Evolutionary conservation across 2,888 invertebrate species (phyloP).

Genomic region (Erebia epiphron): DNA sequence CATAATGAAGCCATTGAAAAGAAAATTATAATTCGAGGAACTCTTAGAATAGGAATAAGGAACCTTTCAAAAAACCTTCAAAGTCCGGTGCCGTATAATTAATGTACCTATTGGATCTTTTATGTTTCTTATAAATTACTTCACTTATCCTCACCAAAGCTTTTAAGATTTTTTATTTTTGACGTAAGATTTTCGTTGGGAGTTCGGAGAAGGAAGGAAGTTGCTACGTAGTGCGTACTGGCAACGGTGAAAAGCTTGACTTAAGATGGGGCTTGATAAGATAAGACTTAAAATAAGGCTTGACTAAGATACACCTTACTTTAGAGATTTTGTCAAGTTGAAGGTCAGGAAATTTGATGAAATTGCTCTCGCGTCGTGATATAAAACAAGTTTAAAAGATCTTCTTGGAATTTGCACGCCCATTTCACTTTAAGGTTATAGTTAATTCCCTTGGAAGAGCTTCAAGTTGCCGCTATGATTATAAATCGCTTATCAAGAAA

Average conservation of each 20-base stretch:
- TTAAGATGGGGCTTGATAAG: too few relatives aligned
- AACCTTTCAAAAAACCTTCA: slow-evolving; percentile 19
- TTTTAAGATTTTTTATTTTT: background rate
- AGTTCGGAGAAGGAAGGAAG: too few relatives aligned
- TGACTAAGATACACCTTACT: too few relatives aligned
- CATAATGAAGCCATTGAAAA: slow-evolving; percentile 23
- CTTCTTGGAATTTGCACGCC: slow-evolving; percentile 42
- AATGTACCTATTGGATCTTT: slow-evolving; percentile 18
- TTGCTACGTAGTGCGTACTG: too few relatives aligned
- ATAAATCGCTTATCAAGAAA: slow-evolving; percentile 77
- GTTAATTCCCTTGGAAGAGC: slow-evolving; percentile 54
- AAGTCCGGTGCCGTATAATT: slow-evolving; percentile 23
- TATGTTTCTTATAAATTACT: slow-evolving; percentile 28
- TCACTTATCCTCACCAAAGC: slow-evolving; percentile 25
- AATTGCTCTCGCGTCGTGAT: slow-evolving; percentile 8
- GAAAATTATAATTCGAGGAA: slow-evolving; percentile 21
- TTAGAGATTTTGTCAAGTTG: too few relatives aligned
- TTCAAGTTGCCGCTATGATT: slow-evolving; percentile 60
- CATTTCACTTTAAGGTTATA: slow-evolving; percentile 54
- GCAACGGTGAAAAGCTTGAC: too few relatives aligned
- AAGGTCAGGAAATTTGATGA: background rate
- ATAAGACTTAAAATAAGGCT: too few relatives aligned
- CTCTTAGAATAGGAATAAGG: background rate
- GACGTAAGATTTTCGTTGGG: too few relatives aligned
- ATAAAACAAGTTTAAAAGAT: slow-evolving; percentile 20